Evolutionary conservation across 2,888 invertebrate species (phyloP).

Genomic region (Eumerus sabulonum): DNA sequence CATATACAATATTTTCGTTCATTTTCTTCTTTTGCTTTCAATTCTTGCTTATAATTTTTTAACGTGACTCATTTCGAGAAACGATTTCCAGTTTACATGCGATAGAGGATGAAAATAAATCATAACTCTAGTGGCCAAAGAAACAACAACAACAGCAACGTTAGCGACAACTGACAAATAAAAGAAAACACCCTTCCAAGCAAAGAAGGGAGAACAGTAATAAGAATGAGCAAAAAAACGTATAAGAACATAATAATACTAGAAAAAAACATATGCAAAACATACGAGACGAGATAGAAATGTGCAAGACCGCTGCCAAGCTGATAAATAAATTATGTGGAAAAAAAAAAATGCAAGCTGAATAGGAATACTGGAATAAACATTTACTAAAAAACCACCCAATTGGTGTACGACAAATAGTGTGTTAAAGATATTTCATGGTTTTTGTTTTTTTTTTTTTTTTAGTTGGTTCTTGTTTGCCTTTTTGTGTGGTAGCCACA

Average conservation of each 20-base stretch:
- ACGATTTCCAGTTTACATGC: conserved; percentile 45
- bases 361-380: conserved; percentile 20
- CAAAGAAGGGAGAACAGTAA: too few species aligned
- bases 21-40: background rate
- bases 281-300: too few species aligned
- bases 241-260: background rate
- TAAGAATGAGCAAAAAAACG: background rate
- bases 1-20: conserved; percentile 14
- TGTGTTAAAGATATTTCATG: conserved; percentile 7
- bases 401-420: conserved; percentile 15
- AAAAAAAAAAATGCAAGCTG: background rate
- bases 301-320: background rate
- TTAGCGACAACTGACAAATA: background rate
- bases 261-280: too few species aligned
- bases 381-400: conserved; percentile 25
- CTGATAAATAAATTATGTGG: background rate
- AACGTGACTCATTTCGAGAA: conserved; percentile 60
- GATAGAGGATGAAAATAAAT: conserved; percentile 52
- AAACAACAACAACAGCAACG: conserved; percentile 2
- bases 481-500: conserved; percentile 26
- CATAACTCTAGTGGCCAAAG: conserved; percentile 30
- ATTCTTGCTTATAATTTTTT: conserved; percentile 35
- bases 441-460: conserved; percentile 24
- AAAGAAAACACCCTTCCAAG: background rate
- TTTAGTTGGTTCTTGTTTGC: conserved; percentile 47